Evolutionary conservation across 64 coral and sea anemone species (phyloP).

Genomic region (Hydrozoanthus tunicans): DNA sequence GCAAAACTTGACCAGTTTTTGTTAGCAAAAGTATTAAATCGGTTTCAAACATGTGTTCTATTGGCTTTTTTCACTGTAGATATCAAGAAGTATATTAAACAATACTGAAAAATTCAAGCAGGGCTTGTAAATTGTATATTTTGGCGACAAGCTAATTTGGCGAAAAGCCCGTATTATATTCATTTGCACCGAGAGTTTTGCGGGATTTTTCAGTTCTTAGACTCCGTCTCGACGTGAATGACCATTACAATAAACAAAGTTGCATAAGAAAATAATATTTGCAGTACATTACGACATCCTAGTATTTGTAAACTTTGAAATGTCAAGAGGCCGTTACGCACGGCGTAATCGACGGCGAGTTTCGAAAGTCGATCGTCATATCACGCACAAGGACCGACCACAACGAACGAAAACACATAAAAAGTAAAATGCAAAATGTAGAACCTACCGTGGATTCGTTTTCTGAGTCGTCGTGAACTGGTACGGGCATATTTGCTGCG

Average conservation of each 20-base stretch:
- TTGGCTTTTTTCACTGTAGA: neutral
- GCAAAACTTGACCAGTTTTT: neutral
- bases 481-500: constrained; percentile 12
- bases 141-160: neutral
- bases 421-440: neutral
- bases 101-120: too few relatives aligned
- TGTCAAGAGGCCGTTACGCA: neutral
- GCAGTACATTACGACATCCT: neutral
- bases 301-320: neutral
- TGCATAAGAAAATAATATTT: neutral
- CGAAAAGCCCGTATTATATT: neutral
- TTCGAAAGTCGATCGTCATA: neutral
- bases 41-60: neutral
- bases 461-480: constrained; percentile 23
- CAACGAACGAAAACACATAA: neutral
- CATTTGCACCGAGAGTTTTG: neutral
- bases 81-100: neutral
- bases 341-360: neutral
- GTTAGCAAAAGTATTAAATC: neutral
- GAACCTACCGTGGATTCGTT: constrained; percentile 56
- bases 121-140: neutral
- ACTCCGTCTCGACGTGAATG: neutral
- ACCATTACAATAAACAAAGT: neutral
- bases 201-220: neutral
- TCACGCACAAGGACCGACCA: neutral